Conservation (phyloP, 2,888 invertebrate genomes). For the Griposia aprilina region DNA sequence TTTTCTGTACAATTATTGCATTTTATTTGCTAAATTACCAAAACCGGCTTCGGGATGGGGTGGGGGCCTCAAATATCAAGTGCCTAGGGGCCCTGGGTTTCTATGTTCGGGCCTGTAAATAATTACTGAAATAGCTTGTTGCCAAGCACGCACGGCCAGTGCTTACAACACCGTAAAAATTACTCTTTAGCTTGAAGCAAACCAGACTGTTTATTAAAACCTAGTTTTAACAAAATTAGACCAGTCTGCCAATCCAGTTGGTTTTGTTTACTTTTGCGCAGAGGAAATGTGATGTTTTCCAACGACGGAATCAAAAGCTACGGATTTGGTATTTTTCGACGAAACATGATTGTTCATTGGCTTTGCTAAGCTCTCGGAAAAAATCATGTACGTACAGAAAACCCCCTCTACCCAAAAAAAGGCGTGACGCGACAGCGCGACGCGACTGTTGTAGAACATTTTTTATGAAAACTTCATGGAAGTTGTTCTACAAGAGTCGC, state of each 20-base stretch:
- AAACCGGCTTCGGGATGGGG: too few species aligned
- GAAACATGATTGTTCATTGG: not conserved
- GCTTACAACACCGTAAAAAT: slow-evolving; percentile 24
- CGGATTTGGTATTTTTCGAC: slow-evolving; percentile 3
- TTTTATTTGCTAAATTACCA: too few species aligned
- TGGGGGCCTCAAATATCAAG: too few species aligned
- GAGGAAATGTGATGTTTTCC: not conserved
- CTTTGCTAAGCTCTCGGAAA: slow-evolving; percentile 3
- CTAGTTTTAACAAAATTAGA: slow-evolving; percentile 19
- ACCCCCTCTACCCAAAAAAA: too few species aligned
- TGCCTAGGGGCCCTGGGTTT: too few species aligned
- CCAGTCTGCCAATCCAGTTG: slow-evolving; percentile 9
- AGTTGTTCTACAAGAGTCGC: too few species aligned
- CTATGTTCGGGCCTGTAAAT: not conserved
- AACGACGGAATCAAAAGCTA: not conserved
- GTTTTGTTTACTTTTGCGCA: slow-evolving; percentile 30
- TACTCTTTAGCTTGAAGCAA: slow-evolving; percentile 23
- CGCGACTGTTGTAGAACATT: too few species aligned
- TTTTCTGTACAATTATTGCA: too few species aligned
- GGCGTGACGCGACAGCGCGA: too few species aligned
- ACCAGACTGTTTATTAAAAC: slow-evolving; percentile 33
- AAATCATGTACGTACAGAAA: not conserved
- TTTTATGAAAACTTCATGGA: too few species aligned
- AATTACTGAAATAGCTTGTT: slow-evolving; percentile 12
- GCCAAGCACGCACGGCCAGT: slow-evolving; percentile 33